Base-by-base conservation (phyloP, 2,888 invertebrate species). In the Mythimna impura region DNA sequence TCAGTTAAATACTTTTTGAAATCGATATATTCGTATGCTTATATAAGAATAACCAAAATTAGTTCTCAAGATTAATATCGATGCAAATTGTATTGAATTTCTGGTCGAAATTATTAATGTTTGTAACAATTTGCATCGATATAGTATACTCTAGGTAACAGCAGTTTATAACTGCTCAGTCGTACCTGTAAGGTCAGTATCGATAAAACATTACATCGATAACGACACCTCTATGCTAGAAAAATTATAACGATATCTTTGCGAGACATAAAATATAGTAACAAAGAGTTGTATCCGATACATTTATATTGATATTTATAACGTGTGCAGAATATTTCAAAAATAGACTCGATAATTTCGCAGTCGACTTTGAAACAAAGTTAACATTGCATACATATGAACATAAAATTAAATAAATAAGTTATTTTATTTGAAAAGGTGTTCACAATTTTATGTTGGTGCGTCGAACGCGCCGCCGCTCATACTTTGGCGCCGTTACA, bases 131-230 rank as follows among this genome's bases (percentile, higher is more conserved):
- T 69, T 54, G n/a, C 47, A 50, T 60, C 47, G 36, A 61, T 76
- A 36, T 17, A 10, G 54, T 30, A 14, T 69, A 30, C n/a, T 25
- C 14, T 20, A 58, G 36, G 14, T 68, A 47, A 14, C 12, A 22
- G 30, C 60, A 68, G 60, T 54, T 47, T 30, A 20, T 6, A 68
- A 69, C 70, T 70, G 61, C 78, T 40, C n/a, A 30, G 12, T 69
- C 30, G n/a, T 40, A 30, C 54, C 20, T 54, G 62, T 55, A 36
- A 78, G 17, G 50, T 78, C 12, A n/a, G 43, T 76, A 71, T 73
- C 80, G 54, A 79, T 50, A 60, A 61, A 58, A 73, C 7, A 34
- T 30, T 12, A 54, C 20, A 60, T 58, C 71, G 43, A 75, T 70
- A 50, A 43, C 30, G 43, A 40, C 30, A 52, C 17, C 30, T 25